Percentiles rank a stretch among this genome's conserved stretches.
phyloP scores from a whole-genome alignment of 2,797 vertebrate genomes.

The Nannoperca australis region DNA sequence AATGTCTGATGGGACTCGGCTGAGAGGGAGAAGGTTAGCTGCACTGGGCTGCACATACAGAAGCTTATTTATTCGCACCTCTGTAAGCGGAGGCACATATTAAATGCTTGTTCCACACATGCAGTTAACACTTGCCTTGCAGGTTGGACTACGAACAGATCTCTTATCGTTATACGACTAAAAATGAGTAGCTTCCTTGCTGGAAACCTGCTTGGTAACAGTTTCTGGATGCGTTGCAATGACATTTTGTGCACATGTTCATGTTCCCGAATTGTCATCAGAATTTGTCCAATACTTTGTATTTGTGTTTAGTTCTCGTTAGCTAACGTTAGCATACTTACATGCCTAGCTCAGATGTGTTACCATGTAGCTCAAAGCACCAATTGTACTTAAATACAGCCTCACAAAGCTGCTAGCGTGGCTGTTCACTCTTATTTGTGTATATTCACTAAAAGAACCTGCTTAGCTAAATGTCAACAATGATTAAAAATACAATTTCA shows the following conservation, averaged over 20 bases:
- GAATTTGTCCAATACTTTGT: background rate
- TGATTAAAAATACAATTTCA: background rate
- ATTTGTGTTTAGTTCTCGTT: background rate
- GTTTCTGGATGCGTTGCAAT: no score
- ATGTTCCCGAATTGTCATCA: no score
- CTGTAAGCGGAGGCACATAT: conserved; percentile 23
- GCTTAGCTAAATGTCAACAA: background rate
- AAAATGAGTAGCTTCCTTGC: background rate
- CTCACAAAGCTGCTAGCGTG: background rate
- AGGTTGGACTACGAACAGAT: conserved; percentile 11
- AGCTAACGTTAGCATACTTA: background rate
- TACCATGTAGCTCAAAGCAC: background rate
- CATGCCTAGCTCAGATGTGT: background rate
- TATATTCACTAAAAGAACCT: background rate
- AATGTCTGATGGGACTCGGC: conserved; percentile 43
- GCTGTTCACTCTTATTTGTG: background rate
- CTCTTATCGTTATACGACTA: background rate
- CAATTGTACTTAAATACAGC: background rate
- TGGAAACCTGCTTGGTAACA: background rate
- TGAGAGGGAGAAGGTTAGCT: conserved; percentile 30
- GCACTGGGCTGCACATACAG: background rate
- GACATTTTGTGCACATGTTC: no score
- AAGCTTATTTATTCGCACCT: conserved; percentile 32
- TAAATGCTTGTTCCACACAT: conserved; percentile 20
- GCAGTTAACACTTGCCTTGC: conserved; percentile 28